These are phyloP conservation scores for Colossoma macropomum DNA, from an alignment of 2,113 vertebrate genomes.

Conservation along the genomic window DNA sequence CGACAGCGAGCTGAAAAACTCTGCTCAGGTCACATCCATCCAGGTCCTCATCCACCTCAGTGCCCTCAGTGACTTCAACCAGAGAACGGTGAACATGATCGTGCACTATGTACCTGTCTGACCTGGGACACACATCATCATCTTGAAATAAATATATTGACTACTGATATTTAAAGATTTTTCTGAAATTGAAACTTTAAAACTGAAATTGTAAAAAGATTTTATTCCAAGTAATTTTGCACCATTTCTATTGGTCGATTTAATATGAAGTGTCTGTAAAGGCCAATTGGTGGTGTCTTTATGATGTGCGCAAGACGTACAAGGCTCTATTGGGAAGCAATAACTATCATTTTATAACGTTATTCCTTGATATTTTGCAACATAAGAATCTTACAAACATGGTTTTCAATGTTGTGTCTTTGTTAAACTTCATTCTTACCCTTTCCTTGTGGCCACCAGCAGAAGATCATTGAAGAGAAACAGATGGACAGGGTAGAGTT, in stretches of 20 bases:
- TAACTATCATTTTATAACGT: neutral
- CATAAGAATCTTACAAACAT: neutral
- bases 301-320: too few relatives aligned
- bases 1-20: slow-evolving; percentile 47
- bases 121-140: neutral
- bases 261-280: neutral
- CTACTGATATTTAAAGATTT: neutral
- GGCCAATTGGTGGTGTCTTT: too few relatives aligned
- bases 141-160: neutral
- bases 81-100: slow-evolving; percentile 54
- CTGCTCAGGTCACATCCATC: slow-evolving; percentile 37
- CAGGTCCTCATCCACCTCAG: slow-evolving; percentile 39
- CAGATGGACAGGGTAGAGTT: slow-evolving; percentile 39
- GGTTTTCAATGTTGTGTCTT: neutral
- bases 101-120: slow-evolving; percentile 50
- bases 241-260: neutral
- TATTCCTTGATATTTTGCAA: neutral
- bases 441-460: slow-evolving; percentile 52
- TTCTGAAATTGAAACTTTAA: too few relatives aligned
- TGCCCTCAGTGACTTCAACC: slow-evolving; percentile 42
- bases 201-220: neutral
- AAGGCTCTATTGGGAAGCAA: too few relatives aligned
- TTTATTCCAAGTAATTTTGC: neutral
- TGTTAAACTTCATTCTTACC: slow-evolving; percentile 16
- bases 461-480: slow-evolving; percentile 60